Evolutionary conservation across 2,888 invertebrate species (phyloP), one percentile per base, ranked within the genome.

Genomic region (Hydrotaea diabolus): DNA sequence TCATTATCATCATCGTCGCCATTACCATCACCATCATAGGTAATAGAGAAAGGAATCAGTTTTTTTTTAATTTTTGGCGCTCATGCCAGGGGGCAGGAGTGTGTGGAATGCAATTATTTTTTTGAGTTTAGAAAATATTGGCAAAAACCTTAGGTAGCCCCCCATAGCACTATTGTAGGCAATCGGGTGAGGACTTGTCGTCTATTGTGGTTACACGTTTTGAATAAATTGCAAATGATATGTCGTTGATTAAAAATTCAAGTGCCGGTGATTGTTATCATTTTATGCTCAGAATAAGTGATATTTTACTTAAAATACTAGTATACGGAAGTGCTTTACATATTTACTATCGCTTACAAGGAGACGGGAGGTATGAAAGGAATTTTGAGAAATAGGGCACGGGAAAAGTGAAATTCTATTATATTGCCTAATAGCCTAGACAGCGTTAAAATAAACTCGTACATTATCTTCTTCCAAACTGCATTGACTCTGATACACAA

Each of bases 181-280:
- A 55, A 55, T 21, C 55, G 11, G 11, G 4, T 21, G 55, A 4
- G 21, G 5, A 21, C 55, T 21, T 8, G 23, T 2, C 21, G 11
- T 55, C 2, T 43, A 9, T 1, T 55, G 21, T 55, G 5, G 21
- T 23, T 55, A 19, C 55, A 55, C 55, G 55, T 55, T 55, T 55
- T 55, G 1, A 55, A 55, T 55, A 55, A 55, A 55, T 55, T 55
- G 21, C 55, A 31, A 55, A 21, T 55, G 55, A 55, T 55, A 21
- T 19, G 11, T 55, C 55, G 21, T 0, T 55, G 55, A 55, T 23
- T n/a, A n/a, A 55, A 55, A 2, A 11, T 19, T 55, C 55, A 21
- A 55, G 55, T 55, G 55, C 2, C 17, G 11, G 23, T 23, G 55
- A 55, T 55, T 49, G 49, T n/a, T 13, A 49, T 49, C 49, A n/a